Percentiles rank a stretch among this genome's conserved stretches.
These are phyloP conservation scores for Diplodus sargus DNA, from an alignment of 2,797 vertebrate species.

Conservation along the genomic window DNA sequence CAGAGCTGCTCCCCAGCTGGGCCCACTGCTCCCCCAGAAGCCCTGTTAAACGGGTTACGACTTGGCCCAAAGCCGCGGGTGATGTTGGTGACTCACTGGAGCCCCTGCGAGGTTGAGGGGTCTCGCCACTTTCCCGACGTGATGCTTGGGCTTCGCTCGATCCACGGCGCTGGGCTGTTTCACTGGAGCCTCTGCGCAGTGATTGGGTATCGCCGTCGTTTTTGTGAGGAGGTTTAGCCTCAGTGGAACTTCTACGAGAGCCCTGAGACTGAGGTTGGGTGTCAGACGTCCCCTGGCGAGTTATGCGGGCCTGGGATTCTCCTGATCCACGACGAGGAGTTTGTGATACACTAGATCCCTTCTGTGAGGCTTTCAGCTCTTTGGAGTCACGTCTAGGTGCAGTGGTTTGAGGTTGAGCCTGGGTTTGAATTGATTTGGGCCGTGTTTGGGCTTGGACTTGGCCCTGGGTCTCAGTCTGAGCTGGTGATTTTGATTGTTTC, in stretches of 20 bases:
- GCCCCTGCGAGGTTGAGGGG: conserved; percentile 68
- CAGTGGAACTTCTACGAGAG: conserved; percentile 67
- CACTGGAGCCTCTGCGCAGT: conserved; percentile 69
- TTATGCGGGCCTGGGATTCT: conserved; percentile 56
- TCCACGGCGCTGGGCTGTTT: conserved; percentile 62
- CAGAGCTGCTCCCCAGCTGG: conserved; percentile 89
- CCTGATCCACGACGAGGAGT: conserved; percentile 46
- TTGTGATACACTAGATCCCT: conserved; percentile 55
- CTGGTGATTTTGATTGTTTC: conserved; percentile 46
- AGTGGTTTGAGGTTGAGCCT: conserved; percentile 50
- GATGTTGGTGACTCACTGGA: conserved; percentile 81
- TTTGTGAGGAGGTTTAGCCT: conserved; percentile 61
- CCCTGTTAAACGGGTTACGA: conserved; percentile 95
- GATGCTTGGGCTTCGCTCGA: conserved; percentile 62
- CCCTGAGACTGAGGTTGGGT: conserved; percentile 64
- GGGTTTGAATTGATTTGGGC: conserved; percentile 69
- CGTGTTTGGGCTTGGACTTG: conserved; percentile 49
- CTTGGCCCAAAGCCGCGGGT: conserved; percentile 92
- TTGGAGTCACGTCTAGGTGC: conserved; percentile 62
- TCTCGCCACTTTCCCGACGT: conserved; percentile 52
- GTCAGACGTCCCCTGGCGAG: conserved; percentile 66
- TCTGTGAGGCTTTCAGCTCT: conserved; percentile 69
- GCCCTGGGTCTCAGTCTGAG: conserved; percentile 46
- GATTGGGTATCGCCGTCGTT: conserved; percentile 62
- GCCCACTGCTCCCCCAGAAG: conserved; percentile 97